These are phyloP conservation scores for Cylas formicarius DNA, from an alignment of 1,140 invertebrate species.

Conservation along the genomic window DNA sequence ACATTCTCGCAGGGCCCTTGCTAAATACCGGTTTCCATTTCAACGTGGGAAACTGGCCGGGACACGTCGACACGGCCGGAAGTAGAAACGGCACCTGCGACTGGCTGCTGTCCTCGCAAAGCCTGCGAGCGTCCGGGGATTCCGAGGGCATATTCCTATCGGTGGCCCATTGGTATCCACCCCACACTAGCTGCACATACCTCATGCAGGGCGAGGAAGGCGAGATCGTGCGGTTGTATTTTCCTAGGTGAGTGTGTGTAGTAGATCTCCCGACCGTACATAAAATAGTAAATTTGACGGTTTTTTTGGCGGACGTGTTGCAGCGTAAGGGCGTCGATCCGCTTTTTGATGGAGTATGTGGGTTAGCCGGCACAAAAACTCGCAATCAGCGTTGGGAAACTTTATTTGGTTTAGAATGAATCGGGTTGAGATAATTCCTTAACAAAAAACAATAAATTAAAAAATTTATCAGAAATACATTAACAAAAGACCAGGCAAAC, in stretches of 20 bases:
- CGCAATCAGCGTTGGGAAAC: too few relatives aligned
- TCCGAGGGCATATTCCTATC: conserved; percentile 82
- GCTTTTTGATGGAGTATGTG: too few relatives aligned
- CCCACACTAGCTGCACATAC: conserved; percentile 84
- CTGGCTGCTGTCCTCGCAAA: conserved; percentile 76
- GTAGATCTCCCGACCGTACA: too few relatives aligned
- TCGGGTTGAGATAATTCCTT: too few relatives aligned
- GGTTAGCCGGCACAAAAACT: too few relatives aligned
- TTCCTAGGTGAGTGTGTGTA: conserved; percentile 58
- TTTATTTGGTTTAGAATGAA: too few relatives aligned
- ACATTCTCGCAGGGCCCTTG: conserved; percentile 56
- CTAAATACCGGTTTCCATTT: conserved; percentile 89
- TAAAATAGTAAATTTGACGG: too few relatives aligned
- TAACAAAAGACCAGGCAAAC: too few relatives aligned
- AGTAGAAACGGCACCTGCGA: conserved; percentile 78
- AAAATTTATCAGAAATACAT: too few relatives aligned
- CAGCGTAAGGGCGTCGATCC: too few relatives aligned
- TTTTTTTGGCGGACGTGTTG: too few relatives aligned
- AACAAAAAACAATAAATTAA: too few relatives aligned
- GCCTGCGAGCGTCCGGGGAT: conserved; percentile 63
- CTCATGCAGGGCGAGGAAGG: conserved; percentile 74
- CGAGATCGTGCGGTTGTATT: conserved; percentile 80
- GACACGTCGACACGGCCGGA: conserved; percentile 78
- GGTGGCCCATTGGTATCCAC: conserved; percentile 87
- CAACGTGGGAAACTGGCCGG: conserved; percentile 88